Evolutionary conservation across 1,140 invertebrate species (phyloP).

Genomic region (Hycleus phaleratus): DNA sequence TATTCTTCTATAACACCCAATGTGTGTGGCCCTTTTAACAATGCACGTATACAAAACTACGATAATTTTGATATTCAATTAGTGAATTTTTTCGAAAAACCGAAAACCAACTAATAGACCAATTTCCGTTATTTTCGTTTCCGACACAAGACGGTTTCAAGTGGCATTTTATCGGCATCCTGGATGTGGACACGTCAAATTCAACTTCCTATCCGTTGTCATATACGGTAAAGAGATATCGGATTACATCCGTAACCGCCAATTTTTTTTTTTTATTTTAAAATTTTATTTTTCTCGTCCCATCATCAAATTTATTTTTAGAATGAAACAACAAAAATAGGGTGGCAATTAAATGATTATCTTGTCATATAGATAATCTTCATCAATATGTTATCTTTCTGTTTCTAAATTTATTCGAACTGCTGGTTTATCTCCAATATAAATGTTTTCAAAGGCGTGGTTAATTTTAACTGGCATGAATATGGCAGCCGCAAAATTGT

Average conservation of each 20-base stretch:
- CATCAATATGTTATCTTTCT: neutral
- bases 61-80: neutral
- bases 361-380: neutral
- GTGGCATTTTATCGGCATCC: too few species aligned
- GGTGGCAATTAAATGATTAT: neutral
- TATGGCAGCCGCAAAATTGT: neutral
- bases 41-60: neutral
- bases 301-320: too few species aligned
- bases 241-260: too few species aligned
- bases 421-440: neutral
- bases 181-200: too few species aligned
- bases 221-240: too few species aligned
- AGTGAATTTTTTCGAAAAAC: neutral
- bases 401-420: neutral
- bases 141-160: too few species aligned
- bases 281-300: too few species aligned
- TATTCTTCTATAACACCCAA: neutral
- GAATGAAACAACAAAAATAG: too few species aligned
- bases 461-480: neutral
- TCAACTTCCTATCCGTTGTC: too few species aligned
- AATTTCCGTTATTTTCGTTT: too few species aligned
- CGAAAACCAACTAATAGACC: neutral
- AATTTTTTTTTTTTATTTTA: too few species aligned
- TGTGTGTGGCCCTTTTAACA: conserved; percentile 5
- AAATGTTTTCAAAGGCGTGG: neutral